These are phyloP conservation scores for Acanthosepion pharaonis DNA, from an alignment of 2,888 invertebrate genomes.

Conservation along the genomic window DNA sequence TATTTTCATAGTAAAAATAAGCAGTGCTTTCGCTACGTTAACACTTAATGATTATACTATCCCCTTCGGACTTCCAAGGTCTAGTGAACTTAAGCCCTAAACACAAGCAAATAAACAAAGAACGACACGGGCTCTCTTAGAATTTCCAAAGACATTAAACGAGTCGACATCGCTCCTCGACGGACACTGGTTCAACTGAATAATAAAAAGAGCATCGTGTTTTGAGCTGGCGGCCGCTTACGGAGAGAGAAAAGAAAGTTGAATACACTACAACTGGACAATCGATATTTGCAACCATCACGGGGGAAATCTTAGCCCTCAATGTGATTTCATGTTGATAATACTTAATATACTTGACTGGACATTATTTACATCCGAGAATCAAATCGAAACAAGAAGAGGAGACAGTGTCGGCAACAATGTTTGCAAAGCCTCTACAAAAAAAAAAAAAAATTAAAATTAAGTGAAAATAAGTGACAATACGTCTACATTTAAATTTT, in stretches of 20 bases:
- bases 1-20: neutral
- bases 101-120: neutral
- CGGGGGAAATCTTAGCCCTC: neutral
- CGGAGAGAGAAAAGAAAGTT: neutral
- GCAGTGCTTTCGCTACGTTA: neutral
- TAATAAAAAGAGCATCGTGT: neutral
- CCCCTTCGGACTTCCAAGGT: neutral
- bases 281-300: neutral
- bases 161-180: neutral
- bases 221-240: neutral
- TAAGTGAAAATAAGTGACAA: neutral
- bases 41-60: neutral
- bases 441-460: neutral
- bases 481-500: neutral
- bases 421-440: neutral
- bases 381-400: neutral
- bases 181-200: neutral
- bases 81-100: neutral
- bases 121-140: neutral
- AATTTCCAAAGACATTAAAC: neutral
- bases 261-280: neutral
- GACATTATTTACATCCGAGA: neutral
- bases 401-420: neutral
- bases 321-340: neutral
- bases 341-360: slow-evolving; percentile 20